Conservation (phyloP, 2,113 vertebrate species). For the Varanus salvator region DNA sequence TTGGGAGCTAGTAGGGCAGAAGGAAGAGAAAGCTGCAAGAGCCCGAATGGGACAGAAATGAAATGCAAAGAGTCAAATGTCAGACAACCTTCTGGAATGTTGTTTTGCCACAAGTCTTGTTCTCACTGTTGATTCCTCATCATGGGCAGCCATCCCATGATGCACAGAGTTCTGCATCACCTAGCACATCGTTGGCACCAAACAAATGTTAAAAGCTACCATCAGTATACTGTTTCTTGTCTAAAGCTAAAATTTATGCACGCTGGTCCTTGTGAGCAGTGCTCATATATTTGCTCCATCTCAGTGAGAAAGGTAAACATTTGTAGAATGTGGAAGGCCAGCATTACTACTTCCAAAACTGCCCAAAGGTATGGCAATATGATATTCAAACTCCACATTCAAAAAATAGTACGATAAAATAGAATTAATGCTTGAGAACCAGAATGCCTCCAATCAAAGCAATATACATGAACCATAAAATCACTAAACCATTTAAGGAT, state of each 20-base stretch:
- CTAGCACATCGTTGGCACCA: neutral
- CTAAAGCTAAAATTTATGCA: neutral
- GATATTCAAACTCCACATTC: neutral
- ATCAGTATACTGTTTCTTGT: neutral
- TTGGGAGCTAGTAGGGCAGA: no score
- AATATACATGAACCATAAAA: neutral
- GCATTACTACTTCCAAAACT: neutral
- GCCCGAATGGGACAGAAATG: neutral
- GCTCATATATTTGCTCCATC: neutral
- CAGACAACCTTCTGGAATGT: neutral
- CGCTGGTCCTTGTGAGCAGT: neutral
- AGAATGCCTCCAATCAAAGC: neutral
- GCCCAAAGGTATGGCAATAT: neutral
- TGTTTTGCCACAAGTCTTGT: neutral
- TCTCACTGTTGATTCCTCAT: neutral
- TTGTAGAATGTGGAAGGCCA: neutral
- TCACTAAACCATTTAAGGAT: neutral
- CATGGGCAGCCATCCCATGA: neutral
- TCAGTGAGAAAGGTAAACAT: neutral
- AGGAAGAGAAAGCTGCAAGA: neutral
- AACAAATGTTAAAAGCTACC: neutral
- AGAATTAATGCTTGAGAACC: neutral
- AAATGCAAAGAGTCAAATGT: neutral
- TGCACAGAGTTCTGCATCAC: neutral
- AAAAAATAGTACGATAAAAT: neutral